Percentiles rank a stretch among this genome's conserved stretches.
Evolutionary conservation across 2,113 vertebrate species (phyloP).

Genomic region (Puntigrus tetrazona): DNA sequence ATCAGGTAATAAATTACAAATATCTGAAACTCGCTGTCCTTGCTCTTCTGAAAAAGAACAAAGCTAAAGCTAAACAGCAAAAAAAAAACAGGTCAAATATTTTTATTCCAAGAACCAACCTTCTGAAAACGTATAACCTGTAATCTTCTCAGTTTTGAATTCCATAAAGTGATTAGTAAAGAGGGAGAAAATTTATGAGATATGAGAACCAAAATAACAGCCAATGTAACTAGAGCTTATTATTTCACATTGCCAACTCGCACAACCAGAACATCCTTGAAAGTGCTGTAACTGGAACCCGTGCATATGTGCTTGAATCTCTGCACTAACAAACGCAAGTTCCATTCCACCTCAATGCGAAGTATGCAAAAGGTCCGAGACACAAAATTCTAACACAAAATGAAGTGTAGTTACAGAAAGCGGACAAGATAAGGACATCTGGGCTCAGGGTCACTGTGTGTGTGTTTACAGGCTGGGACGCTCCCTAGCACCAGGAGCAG

Average conservation of each 20-base stretch:
- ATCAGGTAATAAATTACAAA: not conserved
- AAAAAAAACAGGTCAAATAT: not conserved
- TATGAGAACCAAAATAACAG: not conserved
- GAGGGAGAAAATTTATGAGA: not conserved
- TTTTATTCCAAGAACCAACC: not conserved
- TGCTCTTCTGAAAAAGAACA: not conserved
- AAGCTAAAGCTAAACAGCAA: not conserved
- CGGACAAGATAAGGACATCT: not conserved
- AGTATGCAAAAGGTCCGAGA: not conserved
- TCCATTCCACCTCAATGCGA: not conserved
- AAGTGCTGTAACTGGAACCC: not conserved
- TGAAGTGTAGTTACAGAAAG: not conserved
- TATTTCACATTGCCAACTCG: not conserved
- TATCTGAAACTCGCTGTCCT: not conserved
- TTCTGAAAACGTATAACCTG: not conserved
- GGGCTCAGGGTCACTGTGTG: slow-evolving; percentile 14
- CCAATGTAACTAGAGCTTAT: not conserved
- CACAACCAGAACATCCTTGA: not conserved
- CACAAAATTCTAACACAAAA: not conserved
- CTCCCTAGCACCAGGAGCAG: slow-evolving; percentile 70
- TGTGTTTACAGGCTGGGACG: slow-evolving; percentile 66
- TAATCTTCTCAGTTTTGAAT: not conserved
- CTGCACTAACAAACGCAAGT: not conserved
- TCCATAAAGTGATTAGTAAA: not conserved
- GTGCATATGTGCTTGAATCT: not conserved